Evolutionary conservation across 2,113 vertebrate genomes (phyloP).

Genomic region (Mobula birostris): DNA sequence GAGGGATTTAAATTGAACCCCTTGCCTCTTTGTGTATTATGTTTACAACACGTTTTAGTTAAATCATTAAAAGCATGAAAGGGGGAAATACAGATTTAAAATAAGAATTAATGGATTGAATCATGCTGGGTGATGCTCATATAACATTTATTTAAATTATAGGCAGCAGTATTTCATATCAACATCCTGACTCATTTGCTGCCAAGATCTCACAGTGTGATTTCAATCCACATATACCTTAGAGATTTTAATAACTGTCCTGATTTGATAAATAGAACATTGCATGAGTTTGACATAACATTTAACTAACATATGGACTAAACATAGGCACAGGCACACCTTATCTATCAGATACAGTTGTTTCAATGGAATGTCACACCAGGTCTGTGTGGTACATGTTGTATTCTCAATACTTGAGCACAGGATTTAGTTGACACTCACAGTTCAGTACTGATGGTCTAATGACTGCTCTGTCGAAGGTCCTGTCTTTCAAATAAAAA

Average conservation of each 20-base stretch:
- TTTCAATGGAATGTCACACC: background rate
- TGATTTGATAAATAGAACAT: background rate
- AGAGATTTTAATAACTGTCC: background rate
- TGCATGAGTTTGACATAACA: background rate
- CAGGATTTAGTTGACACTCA: background rate
- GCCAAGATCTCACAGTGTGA: background rate
- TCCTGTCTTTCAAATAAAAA: background rate
- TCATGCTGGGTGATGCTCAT: background rate
- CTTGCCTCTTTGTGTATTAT: background rate
- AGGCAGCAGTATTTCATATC: background rate
- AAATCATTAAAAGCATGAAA: slow-evolving; percentile 7
- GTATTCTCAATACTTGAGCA: background rate
- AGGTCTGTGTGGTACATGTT: background rate
- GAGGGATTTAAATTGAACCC: background rate
- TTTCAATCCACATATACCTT: background rate
- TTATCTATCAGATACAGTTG: background rate
- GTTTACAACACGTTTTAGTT: background rate
- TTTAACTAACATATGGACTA: background rate
- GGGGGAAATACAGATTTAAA: background rate
- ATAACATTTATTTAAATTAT: background rate
- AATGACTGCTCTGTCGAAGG: background rate
- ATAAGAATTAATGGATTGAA: background rate
- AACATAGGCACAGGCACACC: background rate
- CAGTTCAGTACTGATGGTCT: background rate
- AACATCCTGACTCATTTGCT: background rate